Conservation (phyloP, 2,797 vertebrate species). For the Schizothorax lantsangensis region DNA sequence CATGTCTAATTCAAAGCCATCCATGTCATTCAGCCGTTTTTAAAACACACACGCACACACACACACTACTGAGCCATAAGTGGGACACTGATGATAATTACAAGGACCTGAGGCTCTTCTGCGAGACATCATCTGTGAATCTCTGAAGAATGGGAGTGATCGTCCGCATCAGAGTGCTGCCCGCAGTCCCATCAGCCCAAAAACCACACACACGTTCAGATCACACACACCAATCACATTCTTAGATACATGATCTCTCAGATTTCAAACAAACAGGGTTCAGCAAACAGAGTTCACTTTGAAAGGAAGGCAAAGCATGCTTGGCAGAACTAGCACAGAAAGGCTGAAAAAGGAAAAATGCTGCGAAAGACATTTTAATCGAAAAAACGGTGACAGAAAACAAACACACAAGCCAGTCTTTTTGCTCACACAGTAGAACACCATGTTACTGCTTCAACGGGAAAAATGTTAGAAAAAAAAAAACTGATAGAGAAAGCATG, state of each 20-base stretch:
- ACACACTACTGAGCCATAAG: constrained; percentile 8
- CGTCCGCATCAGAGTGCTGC: background rate
- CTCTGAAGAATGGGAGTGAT: background rate
- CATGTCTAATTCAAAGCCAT: constrained; percentile 36
- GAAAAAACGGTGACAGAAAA: background rate
- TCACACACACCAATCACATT: constrained; percentile 13
- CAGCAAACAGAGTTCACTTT: constrained; percentile 2
- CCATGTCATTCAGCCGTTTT: constrained; percentile 11
- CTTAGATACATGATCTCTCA: background rate
- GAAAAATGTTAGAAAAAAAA: background rate
- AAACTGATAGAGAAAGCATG: constrained; percentile 5
- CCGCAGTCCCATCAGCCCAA: background rate
- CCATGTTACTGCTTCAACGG: background rate
- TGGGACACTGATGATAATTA: constrained; percentile 33
- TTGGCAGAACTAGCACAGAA: background rate
- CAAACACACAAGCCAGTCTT: background rate
- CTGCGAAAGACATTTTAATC: background rate
- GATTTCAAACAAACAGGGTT: background rate
- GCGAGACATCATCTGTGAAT: constrained; percentile 29
- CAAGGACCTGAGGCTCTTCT: constrained; percentile 32
- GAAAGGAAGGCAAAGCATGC: background rate
- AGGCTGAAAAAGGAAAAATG: background rate
- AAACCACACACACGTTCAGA: background rate
- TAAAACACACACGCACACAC: constrained; percentile 20
- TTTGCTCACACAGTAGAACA: background rate